Evolutionary conservation across 2,888 invertebrate genomes (phyloP), one percentile per base, ranked within the genome.

Genomic region (Cecidostiba fungosa): DNA sequence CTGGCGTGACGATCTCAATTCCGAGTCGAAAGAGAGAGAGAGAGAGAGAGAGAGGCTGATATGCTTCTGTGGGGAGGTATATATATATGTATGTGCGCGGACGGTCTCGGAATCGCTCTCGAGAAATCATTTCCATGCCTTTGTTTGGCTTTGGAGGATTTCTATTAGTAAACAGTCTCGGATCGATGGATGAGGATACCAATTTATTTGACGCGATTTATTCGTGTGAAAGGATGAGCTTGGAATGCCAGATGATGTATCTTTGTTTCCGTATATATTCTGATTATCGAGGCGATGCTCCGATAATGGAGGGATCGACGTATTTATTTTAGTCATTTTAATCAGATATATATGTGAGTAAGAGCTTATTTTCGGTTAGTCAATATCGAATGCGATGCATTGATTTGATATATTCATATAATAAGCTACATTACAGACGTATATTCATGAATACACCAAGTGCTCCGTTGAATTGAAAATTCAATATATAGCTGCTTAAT

Each of bases 1-100:
- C 87, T 59, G 80, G 8, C 81, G 14, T 26, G 81, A 82, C 84
- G 84, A 86, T 86, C 86, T 86, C 83, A 86, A 86, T 86, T 80
- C 59, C 70, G 59, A n/a, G 62, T 23, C 26, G 62, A 62, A 23
- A 23, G n/a, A 62, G 66, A 29, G 29, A 12, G 16, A 10, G 14
- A 12, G 62, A 29, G 26, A 66, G 62, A 19, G n/a, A 23, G 59
- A 19, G 59, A 16, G 5, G 2, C 50, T 16, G 50, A 43, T n/a
- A n/a, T 23, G 16, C 12, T 5, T n/a, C 36, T n/a, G 72, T 6
- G 12, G 19, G n/a, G n/a, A n/a, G n/a, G n/a, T n/a, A 23, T 74
- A 54, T 54, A 54, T n/a, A 54, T 4, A 8, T 8, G 6, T 8
- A 59, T n/a, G 8, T n/a, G 6, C n/a, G n/a, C 5, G 8, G 8